Evolutionary conservation across 2,113 vertebrate genomes (phyloP), one percentile per base, ranked within the genome.

Genomic region (Jaculus jaculus): DNA sequence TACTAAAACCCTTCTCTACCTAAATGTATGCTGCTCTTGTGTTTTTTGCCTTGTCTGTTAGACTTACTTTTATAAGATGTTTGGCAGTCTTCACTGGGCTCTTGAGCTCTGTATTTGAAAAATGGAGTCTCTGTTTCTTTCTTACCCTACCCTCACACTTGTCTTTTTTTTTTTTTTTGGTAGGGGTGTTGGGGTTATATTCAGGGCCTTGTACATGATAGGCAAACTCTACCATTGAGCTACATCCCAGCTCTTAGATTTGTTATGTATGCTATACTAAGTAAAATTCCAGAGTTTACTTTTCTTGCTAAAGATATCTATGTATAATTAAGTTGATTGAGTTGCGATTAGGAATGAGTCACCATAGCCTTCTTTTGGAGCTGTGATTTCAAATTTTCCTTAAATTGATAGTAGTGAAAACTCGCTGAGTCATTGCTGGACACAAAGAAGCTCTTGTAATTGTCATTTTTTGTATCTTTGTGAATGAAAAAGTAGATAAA

Each of bases 231-330:
- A 75, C 37, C 30, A 63, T 58, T 87, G 54, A 63, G 37, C 37
- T 87, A 32, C 34, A n/a, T 42, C 37, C 30, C 61, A 39, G 4
- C 71, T 30, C 12, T 86, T 87, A 58, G 37, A 83, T 94, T 87
- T 77, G 65, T 82, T 85, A 82, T 65, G 87, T 91, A 69, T 47
- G 51, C 81, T 74, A 84, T 37, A 18, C 73, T 92, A 73, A 73
- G 66, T 79, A 73, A 78, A 88, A 71, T 72, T 82, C 28, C 37
- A 78, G 37, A 42, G 24, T 65, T 94, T 94, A 87, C 51, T 89
- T 89, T 88, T 85, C 65, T 37, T 77, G 30, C 30, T 82, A 78
- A 86, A 69, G 54, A 71, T 47, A 78, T 66, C 73, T 83, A 12
- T 68, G 4, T 84, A 24, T 63, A 87, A 21, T 91, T 88, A 66